Percentiles rank a stretch among this genome's conserved stretches.
Evolutionary conservation across 2,888 invertebrate genomes (phyloP).

Genomic region (Synergus gifuensis): DNA sequence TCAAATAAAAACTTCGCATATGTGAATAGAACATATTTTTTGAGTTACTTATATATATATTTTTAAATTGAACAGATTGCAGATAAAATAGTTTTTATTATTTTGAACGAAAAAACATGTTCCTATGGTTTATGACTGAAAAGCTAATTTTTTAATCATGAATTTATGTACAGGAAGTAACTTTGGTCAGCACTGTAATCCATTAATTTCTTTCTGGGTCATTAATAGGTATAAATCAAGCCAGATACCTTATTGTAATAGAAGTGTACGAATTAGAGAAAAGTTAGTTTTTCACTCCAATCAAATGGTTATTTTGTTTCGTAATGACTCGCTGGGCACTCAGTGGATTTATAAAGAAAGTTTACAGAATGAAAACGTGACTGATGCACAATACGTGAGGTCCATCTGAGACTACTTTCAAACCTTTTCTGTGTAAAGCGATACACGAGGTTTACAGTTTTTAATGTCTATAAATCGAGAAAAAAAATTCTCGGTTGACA

Average conservation of each 20-base stretch:
- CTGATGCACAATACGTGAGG: neutral
- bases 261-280: neutral
- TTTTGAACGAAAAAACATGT: neutral
- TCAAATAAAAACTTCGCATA: neutral
- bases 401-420: neutral
- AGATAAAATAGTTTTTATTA: neutral
- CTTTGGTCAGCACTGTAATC: neutral
- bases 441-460: neutral
- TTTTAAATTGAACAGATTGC: neutral
- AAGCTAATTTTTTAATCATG: neutral
- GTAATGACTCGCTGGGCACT: neutral
- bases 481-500: neutral
- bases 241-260: neutral
- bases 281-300: neutral
- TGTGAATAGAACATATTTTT: neutral
- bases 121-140: neutral
- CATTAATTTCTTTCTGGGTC: neutral
- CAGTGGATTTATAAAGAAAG: neutral
- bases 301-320: neutral
- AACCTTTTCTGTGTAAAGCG: neutral
- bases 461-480: neutral
- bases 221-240: neutral
- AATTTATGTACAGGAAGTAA: too few species aligned
- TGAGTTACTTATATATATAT: neutral
- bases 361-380: slow-evolving; percentile 1